phyloP scores from a whole-genome alignment of 2,113 vertebrate genomes.

The Cottus gobio region DNA sequence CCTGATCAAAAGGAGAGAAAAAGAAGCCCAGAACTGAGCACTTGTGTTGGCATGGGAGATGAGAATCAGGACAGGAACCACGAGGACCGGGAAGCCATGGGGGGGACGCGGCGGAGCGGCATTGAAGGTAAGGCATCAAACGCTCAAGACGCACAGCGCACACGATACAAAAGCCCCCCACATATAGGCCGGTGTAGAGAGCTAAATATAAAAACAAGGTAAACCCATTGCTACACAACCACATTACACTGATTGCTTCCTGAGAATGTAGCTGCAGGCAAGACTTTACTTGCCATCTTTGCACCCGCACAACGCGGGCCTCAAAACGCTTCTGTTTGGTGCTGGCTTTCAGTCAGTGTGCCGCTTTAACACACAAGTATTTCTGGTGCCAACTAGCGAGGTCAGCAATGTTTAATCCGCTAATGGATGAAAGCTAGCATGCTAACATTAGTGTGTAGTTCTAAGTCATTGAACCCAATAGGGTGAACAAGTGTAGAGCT shows the following conservation, averaged over 20 bases:
- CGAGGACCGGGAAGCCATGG: neutral
- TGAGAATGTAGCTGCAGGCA: constrained; percentile 45
- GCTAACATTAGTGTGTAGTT: neutral
- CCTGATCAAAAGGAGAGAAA: constrained; percentile 54
- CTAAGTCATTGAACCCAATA: neutral
- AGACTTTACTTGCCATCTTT: constrained; percentile 48
- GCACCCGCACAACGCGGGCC: constrained; percentile 31
- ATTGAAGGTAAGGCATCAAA: constrained; percentile 1
- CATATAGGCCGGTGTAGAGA: constrained; percentile 2
- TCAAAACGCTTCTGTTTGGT: neutral
- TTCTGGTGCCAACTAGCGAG: neutral
- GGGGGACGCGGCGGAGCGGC: neutral
- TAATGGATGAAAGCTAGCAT: neutral
- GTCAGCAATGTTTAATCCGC: neutral
- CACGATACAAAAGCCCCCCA: neutral
- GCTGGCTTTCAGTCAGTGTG: neutral
- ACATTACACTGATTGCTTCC: constrained; percentile 59
- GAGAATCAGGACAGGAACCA: constrained; percentile 34
- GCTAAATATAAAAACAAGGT: constrained; percentile 44
- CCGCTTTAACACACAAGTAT: no score
- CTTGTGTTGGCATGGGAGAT: constrained; percentile 5
- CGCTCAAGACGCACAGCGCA: neutral
- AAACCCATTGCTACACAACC: constrained; percentile 21
- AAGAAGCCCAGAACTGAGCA: constrained; percentile 4
- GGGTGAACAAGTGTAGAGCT: neutral